Evolutionary conservation across 2,888 invertebrate genomes (phyloP).

Genomic region (Stegana nigrithorax): DNA sequence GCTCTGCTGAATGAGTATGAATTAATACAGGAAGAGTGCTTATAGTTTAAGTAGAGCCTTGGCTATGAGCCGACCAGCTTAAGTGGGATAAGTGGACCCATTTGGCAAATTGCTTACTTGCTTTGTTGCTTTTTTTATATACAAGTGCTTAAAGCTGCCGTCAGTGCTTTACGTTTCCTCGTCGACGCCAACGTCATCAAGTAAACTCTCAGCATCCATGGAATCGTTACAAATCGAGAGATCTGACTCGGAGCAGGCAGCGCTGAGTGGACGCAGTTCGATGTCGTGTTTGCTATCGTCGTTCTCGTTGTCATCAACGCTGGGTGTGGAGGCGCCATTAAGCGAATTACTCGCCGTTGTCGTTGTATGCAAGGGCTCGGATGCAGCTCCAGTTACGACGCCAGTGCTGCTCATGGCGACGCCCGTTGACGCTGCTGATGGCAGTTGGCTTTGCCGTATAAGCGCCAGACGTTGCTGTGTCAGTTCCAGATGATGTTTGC

Average conservation of each 20-base stretch:
- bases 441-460: slow-evolving; percentile 66
- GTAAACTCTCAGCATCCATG: slow-evolving; percentile 65
- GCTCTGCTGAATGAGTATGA: too few relatives aligned
- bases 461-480: slow-evolving; percentile 86
- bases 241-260: slow-evolving; percentile 64
- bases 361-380: neutral
- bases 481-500: slow-evolving; percentile 92
- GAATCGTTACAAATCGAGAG: slow-evolving; percentile 68
- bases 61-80: too few relatives aligned
- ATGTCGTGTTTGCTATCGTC: slow-evolving; percentile 59
- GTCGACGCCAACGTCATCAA: slow-evolving; percentile 65
- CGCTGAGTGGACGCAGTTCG: slow-evolving; percentile 45
- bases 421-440: slow-evolving; percentile 32
- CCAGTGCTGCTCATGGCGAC: slow-evolving; percentile 18
- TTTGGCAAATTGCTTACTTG: too few relatives aligned
- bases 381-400: slow-evolving; percentile 12
- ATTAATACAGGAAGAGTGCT: too few relatives aligned
- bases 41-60: too few relatives aligned
- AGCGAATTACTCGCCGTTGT: slow-evolving; percentile 25
- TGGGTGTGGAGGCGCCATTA: slow-evolving; percentile 39
- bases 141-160: neutral
- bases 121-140: slow-evolving; percentile 12
- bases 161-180: slow-evolving; percentile 55
- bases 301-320: slow-evolving; percentile 51
- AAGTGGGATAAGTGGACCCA: too few relatives aligned